Evolutionary conservation across 2,113 vertebrate genomes (phyloP), one percentile per base, ranked within the genome.

Genomic region (Peucedramus taeniatus): DNA sequence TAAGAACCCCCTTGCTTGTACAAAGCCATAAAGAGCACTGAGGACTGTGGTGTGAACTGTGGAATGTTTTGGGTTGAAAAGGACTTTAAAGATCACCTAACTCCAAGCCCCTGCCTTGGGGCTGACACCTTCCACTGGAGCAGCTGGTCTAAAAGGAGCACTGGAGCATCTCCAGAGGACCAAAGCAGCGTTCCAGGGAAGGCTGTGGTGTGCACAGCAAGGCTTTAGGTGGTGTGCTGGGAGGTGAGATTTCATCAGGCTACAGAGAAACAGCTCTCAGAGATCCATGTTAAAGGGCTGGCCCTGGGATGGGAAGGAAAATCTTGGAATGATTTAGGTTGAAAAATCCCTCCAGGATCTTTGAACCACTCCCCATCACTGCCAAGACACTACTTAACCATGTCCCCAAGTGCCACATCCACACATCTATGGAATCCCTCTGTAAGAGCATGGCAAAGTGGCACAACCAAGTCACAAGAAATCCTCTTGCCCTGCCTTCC

Each of bases 381-480:
- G 24, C 40, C 64, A 78, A 78, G 30, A n/a, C 56, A 40, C 35
- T 50, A n/a, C 40, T 31, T 22, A 79, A 26, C 7, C 56, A 17
- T 7, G 24, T n/a, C 49, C 56, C 75, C 66, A 56, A 2, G 31
- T 31, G 35, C 13, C 65, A 71, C 35, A 47, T 9, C 57, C 2
- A 21, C 56, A n/a, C 10, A 11, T 11, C 28, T 10, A 15, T 40
- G 56, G 35, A 56, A 71, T 30, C 17, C 21, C 35, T 17, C 39
- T 6, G 8, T 17, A 7, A 0, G 7, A 45, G 23, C 37, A 37
- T 0, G 11, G 26, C 18, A n/a, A 79, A 87, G 42, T 7, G 22
- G 63, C 45, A 61, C 63, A 64, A 65, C 15, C 37, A 37, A 79
- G 23, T 10, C 45, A 49, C n/a, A 49, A 14, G 33, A n/a, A 65